Conservation (phyloP, 2,113 vertebrate species). For the Corythaixoides concolor region DNA sequence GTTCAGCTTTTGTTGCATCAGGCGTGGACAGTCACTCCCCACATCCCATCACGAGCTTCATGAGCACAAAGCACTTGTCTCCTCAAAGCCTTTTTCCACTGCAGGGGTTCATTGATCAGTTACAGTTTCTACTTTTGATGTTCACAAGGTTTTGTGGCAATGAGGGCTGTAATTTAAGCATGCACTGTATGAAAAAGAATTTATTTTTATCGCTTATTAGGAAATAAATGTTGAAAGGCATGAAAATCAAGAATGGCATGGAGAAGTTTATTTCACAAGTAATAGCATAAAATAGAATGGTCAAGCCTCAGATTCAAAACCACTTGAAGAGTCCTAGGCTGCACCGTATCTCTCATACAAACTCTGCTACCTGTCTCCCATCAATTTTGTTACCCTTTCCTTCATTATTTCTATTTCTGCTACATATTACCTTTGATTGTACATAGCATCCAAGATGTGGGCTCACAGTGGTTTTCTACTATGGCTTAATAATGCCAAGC, state of each 20-base stretch:
- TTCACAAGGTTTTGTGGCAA: background rate
- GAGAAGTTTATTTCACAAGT: background rate
- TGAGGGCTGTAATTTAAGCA: background rate
- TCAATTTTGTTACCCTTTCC: background rate
- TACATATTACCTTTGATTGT: background rate
- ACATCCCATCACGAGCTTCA: fast-evolving
- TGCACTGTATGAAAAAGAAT: background rate
- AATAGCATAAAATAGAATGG: background rate
- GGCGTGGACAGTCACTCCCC: background rate
- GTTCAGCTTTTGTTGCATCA: background rate
- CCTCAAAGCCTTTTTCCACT: background rate
- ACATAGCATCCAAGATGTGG: background rate
- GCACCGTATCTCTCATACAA: background rate
- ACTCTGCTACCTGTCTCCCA: background rate
- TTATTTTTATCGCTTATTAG: background rate
- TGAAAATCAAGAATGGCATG: background rate
- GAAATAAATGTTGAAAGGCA: background rate
- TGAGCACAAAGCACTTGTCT: background rate
- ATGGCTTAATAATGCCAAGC: background rate
- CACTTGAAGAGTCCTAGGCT: background rate
- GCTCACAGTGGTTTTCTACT: background rate
- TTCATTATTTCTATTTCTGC: background rate
- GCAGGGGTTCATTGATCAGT: background rate
- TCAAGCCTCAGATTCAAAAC: background rate
- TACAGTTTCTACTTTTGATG: background rate